Conservation (phyloP, 2,888 invertebrate species). For the Drosophila niveifrons region DNA sequence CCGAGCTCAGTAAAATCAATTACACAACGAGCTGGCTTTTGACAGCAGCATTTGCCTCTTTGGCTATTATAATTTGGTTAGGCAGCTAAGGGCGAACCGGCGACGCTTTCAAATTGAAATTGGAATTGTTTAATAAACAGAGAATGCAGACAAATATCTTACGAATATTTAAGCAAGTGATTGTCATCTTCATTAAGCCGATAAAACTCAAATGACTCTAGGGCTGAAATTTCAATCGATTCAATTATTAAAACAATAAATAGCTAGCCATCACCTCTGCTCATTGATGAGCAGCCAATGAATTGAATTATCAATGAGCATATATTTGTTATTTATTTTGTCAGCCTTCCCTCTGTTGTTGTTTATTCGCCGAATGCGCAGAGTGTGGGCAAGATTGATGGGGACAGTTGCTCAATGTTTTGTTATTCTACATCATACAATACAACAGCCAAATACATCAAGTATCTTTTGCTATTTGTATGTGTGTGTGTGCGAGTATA, state of each 20-base stretch:
- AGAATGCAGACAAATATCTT: neutral
- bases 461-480: neutral
- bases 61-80: neutral
- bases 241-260: slow-evolving; percentile 36
- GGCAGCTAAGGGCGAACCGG: neutral
- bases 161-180: neutral
- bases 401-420: slow-evolving; percentile 75
- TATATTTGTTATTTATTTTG: slow-evolving; percentile 47
- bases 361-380: slow-evolving; percentile 28
- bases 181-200: neutral
- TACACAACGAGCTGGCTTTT: slow-evolving; percentile 1
- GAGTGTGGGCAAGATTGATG: slow-evolving; percentile 64
- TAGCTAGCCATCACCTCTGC: neutral
- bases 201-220: neutral
- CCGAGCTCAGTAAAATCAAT: slow-evolving; percentile 8
- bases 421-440: slow-evolving; percentile 41
- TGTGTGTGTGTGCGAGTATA: neutral
- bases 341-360: slow-evolving; percentile 21
- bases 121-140: slow-evolving; percentile 2
- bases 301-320: slow-evolving; percentile 12
- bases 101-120: neutral
- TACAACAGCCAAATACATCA: slow-evolving; percentile 11
- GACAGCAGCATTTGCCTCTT: slow-evolving; percentile 1
- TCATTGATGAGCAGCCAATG: slow-evolving; percentile 6
- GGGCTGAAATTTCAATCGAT: neutral